A percentile compares a stretch with the other conserved stretches of the same genome.
Evolutionary conservation across 2,888 invertebrate genomes (phyloP).

Genomic region (Exocentrus adspersus): DNA sequence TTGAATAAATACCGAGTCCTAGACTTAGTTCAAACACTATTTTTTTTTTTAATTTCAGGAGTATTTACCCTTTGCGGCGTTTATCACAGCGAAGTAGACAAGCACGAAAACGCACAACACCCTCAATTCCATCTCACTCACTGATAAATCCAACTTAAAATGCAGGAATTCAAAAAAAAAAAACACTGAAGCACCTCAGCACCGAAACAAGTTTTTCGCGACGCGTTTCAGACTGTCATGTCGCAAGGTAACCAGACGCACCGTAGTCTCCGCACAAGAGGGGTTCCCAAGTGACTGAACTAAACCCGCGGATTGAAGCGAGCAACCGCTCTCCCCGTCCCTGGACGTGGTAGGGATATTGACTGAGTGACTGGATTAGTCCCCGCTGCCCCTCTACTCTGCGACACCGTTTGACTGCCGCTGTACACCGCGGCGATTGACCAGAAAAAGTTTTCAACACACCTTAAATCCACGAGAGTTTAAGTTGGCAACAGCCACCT

Average conservation of each 20-base stretch:
- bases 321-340: too few species aligned
- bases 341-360: constrained; percentile 28
- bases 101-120: neutral
- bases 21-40: too few species aligned
- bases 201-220: neutral
- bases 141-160: neutral
- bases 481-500: too few species aligned
- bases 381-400: constrained; percentile 28
- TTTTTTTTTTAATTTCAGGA: too few species aligned
- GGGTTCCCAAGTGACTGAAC: constrained; percentile 36
- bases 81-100: constrained; percentile 4
- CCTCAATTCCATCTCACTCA: constrained; percentile 8
- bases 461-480: too few species aligned
- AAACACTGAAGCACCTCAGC: neutral
- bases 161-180: constrained; percentile 9
- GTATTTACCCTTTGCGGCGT: constrained; percentile 11
- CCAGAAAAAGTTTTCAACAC: too few species aligned
- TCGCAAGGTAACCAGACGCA: constrained; percentile 16
- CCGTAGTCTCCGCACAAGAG: too few species aligned
- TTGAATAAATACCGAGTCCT: too few species aligned
- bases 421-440: constrained; percentile 23
- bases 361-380: constrained; percentile 25
- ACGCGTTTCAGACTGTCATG: constrained; percentile 10
- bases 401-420: constrained; percentile 23
- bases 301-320: constrained; percentile 35